Evolutionary conservation across 1,140 invertebrate genomes (phyloP).

Genomic region (Heterodera carotae): DNA sequence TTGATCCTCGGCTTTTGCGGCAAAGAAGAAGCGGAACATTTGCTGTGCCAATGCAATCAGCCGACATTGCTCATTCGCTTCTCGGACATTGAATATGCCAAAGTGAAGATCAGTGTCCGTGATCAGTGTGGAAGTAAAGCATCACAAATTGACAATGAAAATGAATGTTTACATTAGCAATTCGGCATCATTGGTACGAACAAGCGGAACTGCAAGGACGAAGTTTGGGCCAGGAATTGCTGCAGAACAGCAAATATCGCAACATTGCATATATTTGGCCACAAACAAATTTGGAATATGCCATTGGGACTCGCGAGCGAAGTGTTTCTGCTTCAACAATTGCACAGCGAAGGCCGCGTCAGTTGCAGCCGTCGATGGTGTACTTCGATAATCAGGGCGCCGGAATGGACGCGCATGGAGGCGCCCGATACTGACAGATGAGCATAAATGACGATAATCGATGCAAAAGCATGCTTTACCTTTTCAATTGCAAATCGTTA

Average conservation of each 20-base stretch:
- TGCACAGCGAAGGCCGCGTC: conserved; percentile 45
- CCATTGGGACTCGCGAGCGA: conserved; percentile 53
- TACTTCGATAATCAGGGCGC: conserved; percentile 63
- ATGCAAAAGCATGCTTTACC: background rate
- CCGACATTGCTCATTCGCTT: conserved; percentile 61
- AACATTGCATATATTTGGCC: conserved; percentile 64
- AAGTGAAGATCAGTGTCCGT: conserved; percentile 64
- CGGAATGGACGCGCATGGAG: conserved; percentile 30
- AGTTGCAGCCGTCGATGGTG: conserved; percentile 57
- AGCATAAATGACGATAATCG: background rate
- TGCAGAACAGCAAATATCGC: conserved; percentile 60
- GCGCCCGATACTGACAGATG: conserved; percentile 7
- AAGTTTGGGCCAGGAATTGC: conserved; percentile 50
- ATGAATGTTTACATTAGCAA: conserved; percentile 41
- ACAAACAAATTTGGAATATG: conserved; percentile 58
- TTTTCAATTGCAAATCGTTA: no score
- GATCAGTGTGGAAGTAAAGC: conserved; percentile 55
- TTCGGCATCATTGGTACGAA: conserved; percentile 65
- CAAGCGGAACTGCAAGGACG: conserved; percentile 55
- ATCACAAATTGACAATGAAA: conserved; percentile 12
- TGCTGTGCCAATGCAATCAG: conserved; percentile 51
- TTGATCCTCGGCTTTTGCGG: conserved; percentile 63
- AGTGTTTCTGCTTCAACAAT: conserved; percentile 16
- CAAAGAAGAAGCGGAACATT: conserved; percentile 62
- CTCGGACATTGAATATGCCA: conserved; percentile 64